Evolutionary conservation across 2,888 invertebrate species (phyloP).

Genomic region (Neria commutata): DNA sequence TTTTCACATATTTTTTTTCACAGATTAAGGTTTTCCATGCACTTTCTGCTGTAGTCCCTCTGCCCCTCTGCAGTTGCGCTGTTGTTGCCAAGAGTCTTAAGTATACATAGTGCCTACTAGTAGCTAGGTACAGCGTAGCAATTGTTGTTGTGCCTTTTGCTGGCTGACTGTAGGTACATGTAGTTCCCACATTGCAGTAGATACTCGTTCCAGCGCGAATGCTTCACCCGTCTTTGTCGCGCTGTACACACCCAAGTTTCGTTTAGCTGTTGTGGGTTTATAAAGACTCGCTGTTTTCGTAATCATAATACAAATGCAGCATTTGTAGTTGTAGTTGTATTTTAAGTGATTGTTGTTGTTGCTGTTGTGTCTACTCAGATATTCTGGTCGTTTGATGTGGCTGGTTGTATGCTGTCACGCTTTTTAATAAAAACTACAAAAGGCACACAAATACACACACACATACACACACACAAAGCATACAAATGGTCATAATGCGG

Average conservation of each 20-base stretch:
- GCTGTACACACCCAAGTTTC: conserved; percentile 9
- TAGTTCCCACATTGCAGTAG: too few species aligned
- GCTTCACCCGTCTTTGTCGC: neutral
- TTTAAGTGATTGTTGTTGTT: conserved; percentile 2
- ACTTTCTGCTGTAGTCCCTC: too few species aligned
- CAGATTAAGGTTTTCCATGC: too few species aligned
- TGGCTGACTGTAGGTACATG: too few species aligned
- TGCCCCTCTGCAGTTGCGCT: too few species aligned
- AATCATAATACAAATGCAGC: too few species aligned
- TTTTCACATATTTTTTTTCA: too few species aligned
- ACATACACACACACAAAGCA: neutral
- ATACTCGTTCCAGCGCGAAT: neutral
- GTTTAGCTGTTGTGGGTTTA: neutral
- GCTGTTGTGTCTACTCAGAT: conserved; percentile 27
- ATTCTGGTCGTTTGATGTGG: conserved; percentile 46
- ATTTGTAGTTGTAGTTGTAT: neutral
- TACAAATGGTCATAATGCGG: neutral
- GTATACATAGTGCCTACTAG: too few species aligned
- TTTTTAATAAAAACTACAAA: conserved; percentile 27
- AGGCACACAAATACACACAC: neutral
- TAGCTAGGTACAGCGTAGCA: too few species aligned
- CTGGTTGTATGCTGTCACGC: conserved; percentile 53
- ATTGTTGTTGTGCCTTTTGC: too few species aligned
- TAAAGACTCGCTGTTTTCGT: neutral
- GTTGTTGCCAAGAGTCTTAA: too few species aligned